Evolutionary conservation across 2,113 vertebrate species (phyloP), one percentile per base, ranked within the genome.

Genomic region (Psittacus erithacus): DNA sequence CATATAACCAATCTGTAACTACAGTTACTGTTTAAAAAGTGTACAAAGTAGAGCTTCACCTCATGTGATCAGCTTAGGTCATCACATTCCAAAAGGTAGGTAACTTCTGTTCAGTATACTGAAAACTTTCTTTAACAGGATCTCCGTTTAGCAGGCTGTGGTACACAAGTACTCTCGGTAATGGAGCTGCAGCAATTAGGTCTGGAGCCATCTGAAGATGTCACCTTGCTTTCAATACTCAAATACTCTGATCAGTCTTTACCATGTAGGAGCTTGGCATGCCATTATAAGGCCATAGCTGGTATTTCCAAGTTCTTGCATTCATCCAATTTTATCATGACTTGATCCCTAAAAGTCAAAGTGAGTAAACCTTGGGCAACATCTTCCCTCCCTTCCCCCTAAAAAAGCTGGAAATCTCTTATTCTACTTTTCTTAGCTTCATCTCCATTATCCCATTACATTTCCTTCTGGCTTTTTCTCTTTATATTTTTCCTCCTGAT

Each of bases 361-460:
- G 3, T 29, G 33, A 75, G 11, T 68, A 81, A 88, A 70, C 13
- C 14, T 60, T 60, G 39, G 39, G 43, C 46, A 78, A 52, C 25
- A 76, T 44, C 31, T 20, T 38, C 17, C 16, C 3, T n/a, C 12
- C 38, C 7, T 22, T 3, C 4, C 7, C 8, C 6, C 2, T 0
- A 0, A 5, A 83, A 92, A 96, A 77, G 7, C 22, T 63, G 18
- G 23, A 83, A 88, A 93, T 43, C 17, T 57, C 55, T 60, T 13
- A 28, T 52, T 84, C 82, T 52, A 6, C 6, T 87, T 80, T 89
- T 74, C 33, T 82, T 46, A 60, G 10, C 18, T 89, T 92, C 33
- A 47, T 35, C 3, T 74, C 60, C 20, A 13, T 74, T 73, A 23
- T 4, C 6, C 23, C 24, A 55, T 19, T 6, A 19, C 47, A n/a